Base-by-base conservation (phyloP, 2,888 invertebrate species). In the Diloba caeruleocephala region DNA sequence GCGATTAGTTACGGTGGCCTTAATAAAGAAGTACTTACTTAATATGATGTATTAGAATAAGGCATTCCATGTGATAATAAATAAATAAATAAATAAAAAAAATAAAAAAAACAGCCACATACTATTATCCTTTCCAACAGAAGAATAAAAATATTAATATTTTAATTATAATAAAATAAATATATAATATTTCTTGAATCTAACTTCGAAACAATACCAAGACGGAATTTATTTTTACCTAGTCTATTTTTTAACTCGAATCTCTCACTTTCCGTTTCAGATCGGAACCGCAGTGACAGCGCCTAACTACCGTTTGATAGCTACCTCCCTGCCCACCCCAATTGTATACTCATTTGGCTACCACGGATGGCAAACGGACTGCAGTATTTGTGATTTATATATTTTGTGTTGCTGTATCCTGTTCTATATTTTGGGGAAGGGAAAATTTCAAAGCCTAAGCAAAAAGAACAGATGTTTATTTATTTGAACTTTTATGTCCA, bases 331-430 rank as follows among this genome's bases (percentile, higher is more conserved):
- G 29, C 32, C 45, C 41, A 29, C 50, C 54, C 41, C 32, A 54
- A 71, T 71, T 21, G 53, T 49, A 68, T 62, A 3, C 65, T 71
- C 71, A 58, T 71, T 71, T 68, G 54, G 34, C 37, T 38, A 49
- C 67, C 55, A 25, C 41, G 32, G 43, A 50, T 50, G 38, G 42
- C 37, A 31, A 49, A 55, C 49, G 31, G 29, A 56, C 52, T 61
- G 53, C 62, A 51, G 48, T 59, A 60, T 63, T 54, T 63, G 44
- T 69, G 69, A 69, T 71, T 67, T 71, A 68, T 68, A 55, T 41
- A 39, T 41, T 57, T 8, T 48, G 28, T 53, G 33, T 29, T 45
- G 33, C 23, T 42, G 32, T 62, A 53, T 59, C 54, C 36, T 36
- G 12, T 12, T 38, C 32, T 45, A 31, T n/a, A 19, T 53, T 58